phyloP scores from a whole-genome alignment of 2,888 invertebrate genomes.

The Agrochola circellaris region DNA sequence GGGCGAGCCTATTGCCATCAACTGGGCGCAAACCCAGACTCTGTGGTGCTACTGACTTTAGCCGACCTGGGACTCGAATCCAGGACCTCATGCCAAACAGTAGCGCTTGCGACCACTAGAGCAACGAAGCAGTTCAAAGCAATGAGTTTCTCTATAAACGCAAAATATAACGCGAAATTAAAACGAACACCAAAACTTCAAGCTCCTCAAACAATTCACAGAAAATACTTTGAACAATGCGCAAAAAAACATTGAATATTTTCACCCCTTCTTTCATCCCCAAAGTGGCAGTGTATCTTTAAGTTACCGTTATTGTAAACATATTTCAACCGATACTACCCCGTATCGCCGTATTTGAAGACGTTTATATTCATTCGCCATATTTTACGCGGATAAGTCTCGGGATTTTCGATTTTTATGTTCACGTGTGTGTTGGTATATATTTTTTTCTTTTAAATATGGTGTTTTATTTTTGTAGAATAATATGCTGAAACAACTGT shows the following conservation, averaged over 20 bases:
- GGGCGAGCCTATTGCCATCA: no score
- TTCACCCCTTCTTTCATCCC: slow-evolving; percentile 76
- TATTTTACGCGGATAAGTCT: slow-evolving; percentile 69
- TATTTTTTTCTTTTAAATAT: not conserved
- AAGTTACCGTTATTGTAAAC: slow-evolving; percentile 83
- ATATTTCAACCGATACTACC: slow-evolving; percentile 84
- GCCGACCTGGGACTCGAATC: no score
- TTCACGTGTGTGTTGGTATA: slow-evolving; percentile 9
- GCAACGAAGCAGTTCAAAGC: not conserved
- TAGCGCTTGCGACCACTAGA: no score
- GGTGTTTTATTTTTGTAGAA: not conserved
- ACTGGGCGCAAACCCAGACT: no score
- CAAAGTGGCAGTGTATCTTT: slow-evolving; percentile 81
- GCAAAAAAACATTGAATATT: slow-evolving; percentile 57
- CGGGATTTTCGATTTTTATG: slow-evolving; percentile 73
- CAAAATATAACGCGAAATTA: not conserved
- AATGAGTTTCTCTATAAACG: not conserved
- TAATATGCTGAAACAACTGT: no score
- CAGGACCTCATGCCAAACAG: no score
- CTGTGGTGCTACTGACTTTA: no score
- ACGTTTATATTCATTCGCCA: slow-evolving; percentile 79
- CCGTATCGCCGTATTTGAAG: slow-evolving; percentile 70
- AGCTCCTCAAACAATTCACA: slow-evolving; percentile 7
- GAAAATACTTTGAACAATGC: slow-evolving; percentile 51
- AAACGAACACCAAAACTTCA: slow-evolving; percentile 3